These are phyloP conservation scores for Deroptyus accipitrinus DNA, from an alignment of 2,113 vertebrate genomes.

Conservation along the genomic window DNA sequence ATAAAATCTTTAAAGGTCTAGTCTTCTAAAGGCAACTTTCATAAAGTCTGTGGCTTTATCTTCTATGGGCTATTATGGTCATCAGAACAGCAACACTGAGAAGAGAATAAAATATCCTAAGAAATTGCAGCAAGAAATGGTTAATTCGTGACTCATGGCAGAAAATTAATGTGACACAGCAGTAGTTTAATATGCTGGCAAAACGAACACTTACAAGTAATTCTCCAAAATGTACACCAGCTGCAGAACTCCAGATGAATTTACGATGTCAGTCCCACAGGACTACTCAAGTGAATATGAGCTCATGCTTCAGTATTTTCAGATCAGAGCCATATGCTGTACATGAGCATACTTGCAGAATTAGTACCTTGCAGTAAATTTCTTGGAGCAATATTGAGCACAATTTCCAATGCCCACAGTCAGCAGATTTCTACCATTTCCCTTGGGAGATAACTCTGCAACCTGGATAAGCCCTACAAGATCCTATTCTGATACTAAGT, in stretches of 20 bases:
- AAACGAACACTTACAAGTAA: background rate
- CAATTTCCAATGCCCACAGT: background rate
- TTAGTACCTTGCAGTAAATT: constrained; percentile 2
- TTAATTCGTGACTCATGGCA: background rate
- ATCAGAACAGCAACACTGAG: background rate
- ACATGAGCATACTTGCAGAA: background rate
- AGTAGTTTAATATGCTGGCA: constrained; percentile 1
- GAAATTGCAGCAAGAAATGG: background rate
- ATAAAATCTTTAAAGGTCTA: background rate
- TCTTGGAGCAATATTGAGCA: background rate
- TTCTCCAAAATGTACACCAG: background rate
- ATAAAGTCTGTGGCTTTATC: background rate
- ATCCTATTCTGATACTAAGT: background rate
- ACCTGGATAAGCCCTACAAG: background rate
- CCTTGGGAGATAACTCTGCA: background rate
- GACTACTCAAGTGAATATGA: constrained; percentile 21
- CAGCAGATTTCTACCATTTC: background rate
- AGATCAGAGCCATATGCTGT: constrained; percentile 33
- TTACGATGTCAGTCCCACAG: constrained; percentile 12
- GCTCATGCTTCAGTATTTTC: constrained; percentile 8
- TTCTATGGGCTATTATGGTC: background rate
- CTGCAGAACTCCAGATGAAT: constrained; percentile 44
- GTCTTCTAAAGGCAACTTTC: background rate
- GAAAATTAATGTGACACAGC: background rate
- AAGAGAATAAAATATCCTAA: background rate